Evolutionary conservation across 2,888 invertebrate genomes (phyloP).

Genomic region (Didymodactylos carnosus): DNA sequence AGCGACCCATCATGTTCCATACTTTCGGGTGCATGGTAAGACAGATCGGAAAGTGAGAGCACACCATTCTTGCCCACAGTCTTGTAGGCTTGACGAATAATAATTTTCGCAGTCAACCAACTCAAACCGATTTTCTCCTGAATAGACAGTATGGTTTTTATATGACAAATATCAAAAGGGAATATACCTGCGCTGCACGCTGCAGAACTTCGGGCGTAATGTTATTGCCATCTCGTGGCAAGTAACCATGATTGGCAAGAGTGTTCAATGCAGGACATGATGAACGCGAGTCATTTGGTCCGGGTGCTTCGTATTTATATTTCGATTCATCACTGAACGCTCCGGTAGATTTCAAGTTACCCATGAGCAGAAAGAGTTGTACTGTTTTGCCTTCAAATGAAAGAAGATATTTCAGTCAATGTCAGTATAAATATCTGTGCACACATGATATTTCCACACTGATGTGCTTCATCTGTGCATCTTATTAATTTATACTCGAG

Average conservation of each 20-base stretch:
- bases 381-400: not conserved
- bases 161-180: no score
- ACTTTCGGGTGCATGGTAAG: not conserved
- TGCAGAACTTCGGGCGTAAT: not conserved
- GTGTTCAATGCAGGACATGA: not conserved
- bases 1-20: not conserved
- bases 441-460: no score
- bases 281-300: not conserved
- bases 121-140: not conserved
- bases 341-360: not conserved
- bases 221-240: not conserved
- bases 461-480: no score
- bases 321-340: not conserved
- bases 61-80: not conserved
- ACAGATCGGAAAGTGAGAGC: not conserved
- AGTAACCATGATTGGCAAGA: not conserved
- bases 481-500: no score
- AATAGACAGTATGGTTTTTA: not conserved
- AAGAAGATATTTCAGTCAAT: not conserved
- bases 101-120: not conserved
- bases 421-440: not conserved
- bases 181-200: not conserved
- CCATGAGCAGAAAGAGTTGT: not conserved
- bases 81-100: not conserved
- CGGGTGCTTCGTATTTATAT: not conserved